Conservation (phyloP, 2,113 vertebrate genomes). For the Cavia aperea region DNA sequence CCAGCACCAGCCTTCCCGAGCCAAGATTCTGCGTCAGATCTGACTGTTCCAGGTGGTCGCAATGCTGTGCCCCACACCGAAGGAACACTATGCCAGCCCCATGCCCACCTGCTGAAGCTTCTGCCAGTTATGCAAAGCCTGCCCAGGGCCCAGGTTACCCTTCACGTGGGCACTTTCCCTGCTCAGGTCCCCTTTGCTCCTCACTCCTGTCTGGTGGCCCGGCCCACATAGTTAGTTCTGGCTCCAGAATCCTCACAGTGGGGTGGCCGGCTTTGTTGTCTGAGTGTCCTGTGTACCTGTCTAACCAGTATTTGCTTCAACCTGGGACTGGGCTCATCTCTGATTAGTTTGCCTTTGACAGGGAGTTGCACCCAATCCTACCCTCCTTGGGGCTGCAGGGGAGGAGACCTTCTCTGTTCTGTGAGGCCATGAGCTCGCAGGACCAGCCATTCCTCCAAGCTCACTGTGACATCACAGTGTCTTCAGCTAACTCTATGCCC, state of each 20-base stretch:
- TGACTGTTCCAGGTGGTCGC: neutral
- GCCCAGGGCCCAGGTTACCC: neutral
- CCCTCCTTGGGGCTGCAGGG: neutral
- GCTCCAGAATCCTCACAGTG: neutral
- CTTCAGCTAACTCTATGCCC: neutral
- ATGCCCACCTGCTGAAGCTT: neutral
- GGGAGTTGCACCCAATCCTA: neutral
- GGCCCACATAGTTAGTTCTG: neutral
- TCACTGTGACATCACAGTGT: neutral
- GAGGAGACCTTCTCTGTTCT: neutral
- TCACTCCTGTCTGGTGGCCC: accelerated
- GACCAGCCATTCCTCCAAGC: neutral
- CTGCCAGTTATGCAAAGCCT: neutral
- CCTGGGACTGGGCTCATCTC: neutral
- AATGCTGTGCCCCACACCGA: neutral
- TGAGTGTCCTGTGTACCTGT: neutral
- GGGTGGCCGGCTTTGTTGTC: neutral
- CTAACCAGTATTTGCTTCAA: neutral
- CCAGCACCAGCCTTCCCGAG: neutral
- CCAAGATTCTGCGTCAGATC: neutral
- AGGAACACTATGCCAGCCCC: neutral
- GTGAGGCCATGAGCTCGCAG: neutral
- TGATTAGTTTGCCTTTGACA: neutral
- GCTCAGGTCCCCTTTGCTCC: too few species aligned
- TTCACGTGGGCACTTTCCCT: neutral